phyloP scores from a whole-genome alignment of 37 sponge, comb jelly and placozoan species.

The Chondrosia reniformis region DNA sequence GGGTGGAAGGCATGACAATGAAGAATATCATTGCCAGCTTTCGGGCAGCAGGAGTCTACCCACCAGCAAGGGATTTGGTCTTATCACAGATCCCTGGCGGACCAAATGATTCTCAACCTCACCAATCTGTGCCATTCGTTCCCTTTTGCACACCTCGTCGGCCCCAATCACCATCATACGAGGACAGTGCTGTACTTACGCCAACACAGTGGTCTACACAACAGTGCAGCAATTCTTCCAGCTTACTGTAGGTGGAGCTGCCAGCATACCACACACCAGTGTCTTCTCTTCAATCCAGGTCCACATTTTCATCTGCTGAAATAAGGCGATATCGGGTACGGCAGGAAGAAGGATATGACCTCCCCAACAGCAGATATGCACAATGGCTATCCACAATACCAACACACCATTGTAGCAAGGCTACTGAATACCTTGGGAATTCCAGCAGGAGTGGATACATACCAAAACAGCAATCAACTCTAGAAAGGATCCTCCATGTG shows the following conservation, averaged over 20 bases:
- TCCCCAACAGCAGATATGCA: slow-evolving; percentile 3
- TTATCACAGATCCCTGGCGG: neutral
- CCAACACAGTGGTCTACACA: neutral
- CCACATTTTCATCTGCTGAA: slow-evolving; percentile 3
- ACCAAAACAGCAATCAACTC: neutral
- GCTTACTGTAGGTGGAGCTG: neutral
- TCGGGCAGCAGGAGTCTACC: slow-evolving; percentile 7
- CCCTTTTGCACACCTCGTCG: slow-evolving; percentile 20
- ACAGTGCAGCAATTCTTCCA: slow-evolving; percentile 4
- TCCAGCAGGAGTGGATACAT: no score
- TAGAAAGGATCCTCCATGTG: slow-evolving; percentile 8
- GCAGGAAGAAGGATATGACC: slow-evolving; percentile 6
- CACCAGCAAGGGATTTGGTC: neutral
- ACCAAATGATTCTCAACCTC: neutral
- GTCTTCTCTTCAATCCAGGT: neutral
- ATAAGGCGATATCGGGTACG: neutral
- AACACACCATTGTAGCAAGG: neutral
- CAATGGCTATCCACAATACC: neutral
- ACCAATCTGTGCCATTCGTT: slow-evolving; percentile 11
- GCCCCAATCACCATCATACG: neutral
- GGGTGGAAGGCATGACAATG: slow-evolving; percentile 25
- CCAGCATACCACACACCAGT: neutral
- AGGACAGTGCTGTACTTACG: no score
- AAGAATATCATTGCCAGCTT: slow-evolving; percentile 1
- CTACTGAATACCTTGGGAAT: neutral